Conservation (phyloP, 2,797 vertebrate species). For the Syngnathus acus region DNA sequence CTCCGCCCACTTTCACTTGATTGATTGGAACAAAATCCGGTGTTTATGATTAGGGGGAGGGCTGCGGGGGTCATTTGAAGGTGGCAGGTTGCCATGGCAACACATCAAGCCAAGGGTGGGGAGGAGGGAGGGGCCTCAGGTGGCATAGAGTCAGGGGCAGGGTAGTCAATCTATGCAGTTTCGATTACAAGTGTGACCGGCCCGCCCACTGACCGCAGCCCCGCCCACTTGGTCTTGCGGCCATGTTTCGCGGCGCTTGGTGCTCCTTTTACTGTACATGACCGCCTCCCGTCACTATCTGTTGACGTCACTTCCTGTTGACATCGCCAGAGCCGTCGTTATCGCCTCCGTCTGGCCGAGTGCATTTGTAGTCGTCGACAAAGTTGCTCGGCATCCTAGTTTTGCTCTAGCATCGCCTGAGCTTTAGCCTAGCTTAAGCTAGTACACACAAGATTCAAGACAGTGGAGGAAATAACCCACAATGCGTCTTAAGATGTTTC, state of each 20-base stretch:
- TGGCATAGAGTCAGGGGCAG: constrained; percentile 10
- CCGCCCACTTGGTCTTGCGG: background rate
- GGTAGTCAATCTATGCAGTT: constrained; percentile 70
- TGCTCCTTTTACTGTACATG: background rate
- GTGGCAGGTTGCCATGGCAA: constrained; percentile 6
- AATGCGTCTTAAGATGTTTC: background rate
- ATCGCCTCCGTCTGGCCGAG: background rate
- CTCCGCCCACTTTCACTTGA: constrained; percentile 1
- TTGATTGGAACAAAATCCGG: background rate
- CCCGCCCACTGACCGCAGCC: constrained; percentile 28
- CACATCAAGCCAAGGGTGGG: constrained; percentile 34
- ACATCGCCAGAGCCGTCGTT: constrained; percentile 2
- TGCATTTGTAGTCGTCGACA: constrained; percentile 5
- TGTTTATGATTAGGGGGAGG: background rate
- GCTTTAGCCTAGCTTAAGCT: background rate
- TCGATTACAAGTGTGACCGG: constrained; percentile 41
- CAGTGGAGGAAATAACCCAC: background rate
- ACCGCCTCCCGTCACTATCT: background rate
- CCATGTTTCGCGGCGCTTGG: background rate
- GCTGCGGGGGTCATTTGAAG: background rate
- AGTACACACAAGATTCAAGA: background rate
- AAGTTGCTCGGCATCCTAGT: constrained; percentile 25
- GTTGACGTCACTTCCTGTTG: constrained; percentile 1
- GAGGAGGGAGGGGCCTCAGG: constrained; percentile 14
- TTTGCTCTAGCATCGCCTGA: constrained; percentile 24